A percentile compares a stretch with the other conserved stretches of the same genome.
These are phyloP conservation scores for Drosophila paulistorum DNA, from an alignment of 1,140 invertebrate species.

Conservation along the genomic window DNA sequence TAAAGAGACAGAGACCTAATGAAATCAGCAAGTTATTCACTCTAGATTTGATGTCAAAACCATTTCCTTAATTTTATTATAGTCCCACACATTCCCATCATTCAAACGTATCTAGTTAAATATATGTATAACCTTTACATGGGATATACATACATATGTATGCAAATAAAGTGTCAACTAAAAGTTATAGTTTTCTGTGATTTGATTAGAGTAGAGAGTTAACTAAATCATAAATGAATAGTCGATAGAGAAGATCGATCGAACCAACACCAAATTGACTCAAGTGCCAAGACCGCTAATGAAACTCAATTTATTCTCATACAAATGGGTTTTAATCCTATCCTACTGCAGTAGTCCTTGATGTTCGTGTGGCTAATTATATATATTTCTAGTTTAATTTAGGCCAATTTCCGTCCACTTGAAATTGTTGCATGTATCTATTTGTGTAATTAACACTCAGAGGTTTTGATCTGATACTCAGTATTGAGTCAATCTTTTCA, in stretches of 20 bases:
- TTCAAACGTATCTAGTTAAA: not conserved
- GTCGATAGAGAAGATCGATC: too few relatives aligned
- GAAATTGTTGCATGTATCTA: slow-evolving; percentile 1
- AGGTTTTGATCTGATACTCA: too few relatives aligned
- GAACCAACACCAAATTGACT: too few relatives aligned
- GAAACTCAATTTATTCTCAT: too few relatives aligned
- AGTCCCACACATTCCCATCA: not conserved
- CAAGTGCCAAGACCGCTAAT: too few relatives aligned
- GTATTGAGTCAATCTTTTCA: too few relatives aligned
- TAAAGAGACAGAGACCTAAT: not conserved
- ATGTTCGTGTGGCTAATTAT: not conserved
- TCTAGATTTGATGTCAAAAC: slow-evolving; percentile 11
- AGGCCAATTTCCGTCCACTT: not conserved
- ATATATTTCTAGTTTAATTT: not conserved
- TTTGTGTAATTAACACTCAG: too few relatives aligned
- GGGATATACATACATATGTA: not conserved
- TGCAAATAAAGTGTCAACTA: not conserved
- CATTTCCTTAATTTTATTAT: slow-evolving; percentile 17
- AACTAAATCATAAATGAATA: too few relatives aligned
- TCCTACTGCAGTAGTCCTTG: not conserved
- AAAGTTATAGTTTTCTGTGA: too few relatives aligned
- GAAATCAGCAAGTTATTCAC: slow-evolving; percentile 12
- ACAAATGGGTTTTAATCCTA: too few relatives aligned
- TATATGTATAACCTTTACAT: not conserved
- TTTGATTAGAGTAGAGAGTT: too few relatives aligned